Evolutionary conservation across 2,888 invertebrate genomes (phyloP).

Genomic region (Eristalis intricaria): DNA sequence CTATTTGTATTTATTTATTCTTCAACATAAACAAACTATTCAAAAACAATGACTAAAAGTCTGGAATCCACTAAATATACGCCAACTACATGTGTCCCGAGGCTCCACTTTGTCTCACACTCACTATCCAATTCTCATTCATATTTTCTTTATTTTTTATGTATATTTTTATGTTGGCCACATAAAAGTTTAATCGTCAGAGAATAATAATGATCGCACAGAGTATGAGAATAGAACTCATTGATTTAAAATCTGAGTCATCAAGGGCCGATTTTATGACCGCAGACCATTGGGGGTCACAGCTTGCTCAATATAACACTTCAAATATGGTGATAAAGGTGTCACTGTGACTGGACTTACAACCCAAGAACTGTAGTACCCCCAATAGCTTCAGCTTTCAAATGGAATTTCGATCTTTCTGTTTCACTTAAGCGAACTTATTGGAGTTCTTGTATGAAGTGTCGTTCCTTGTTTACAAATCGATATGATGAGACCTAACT

Average conservation of each 20-base stretch:
- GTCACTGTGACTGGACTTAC: neutral
- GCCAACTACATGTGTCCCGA: neutral
- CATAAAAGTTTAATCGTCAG: neutral
- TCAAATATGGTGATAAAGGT: neutral
- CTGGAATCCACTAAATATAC: too few species aligned
- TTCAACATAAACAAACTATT: too few species aligned
- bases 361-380: neutral
- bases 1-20: too few species aligned
- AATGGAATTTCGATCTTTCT: neutral
- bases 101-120: neutral
- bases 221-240: neutral
- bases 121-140: neutral
- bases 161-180: neutral
- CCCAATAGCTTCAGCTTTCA: neutral
- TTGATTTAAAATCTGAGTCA: neutral
- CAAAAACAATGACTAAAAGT: too few species aligned
- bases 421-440: too few species aligned
- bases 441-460: too few species aligned
- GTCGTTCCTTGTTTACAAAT: too few species aligned
- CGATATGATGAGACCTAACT: too few species aligned
- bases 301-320: neutral
- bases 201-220: neutral
- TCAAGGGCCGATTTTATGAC: neutral
- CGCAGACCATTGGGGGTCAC: neutral
- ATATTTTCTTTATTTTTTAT: neutral